Base-by-base conservation (phyloP, 2,797 vertebrate species). In the Rachycentron canadum region DNA sequence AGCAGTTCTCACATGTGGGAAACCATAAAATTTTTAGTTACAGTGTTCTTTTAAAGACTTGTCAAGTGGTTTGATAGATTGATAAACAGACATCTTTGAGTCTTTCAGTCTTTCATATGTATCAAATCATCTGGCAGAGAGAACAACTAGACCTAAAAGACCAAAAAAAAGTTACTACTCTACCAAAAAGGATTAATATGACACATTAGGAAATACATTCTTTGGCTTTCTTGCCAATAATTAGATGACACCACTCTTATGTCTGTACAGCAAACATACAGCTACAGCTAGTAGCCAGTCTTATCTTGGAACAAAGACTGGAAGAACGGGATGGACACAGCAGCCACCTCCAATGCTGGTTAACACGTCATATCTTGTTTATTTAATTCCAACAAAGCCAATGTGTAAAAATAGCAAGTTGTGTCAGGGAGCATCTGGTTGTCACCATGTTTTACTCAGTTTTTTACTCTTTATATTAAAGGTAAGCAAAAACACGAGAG, bases 1-100 rank as follows among this genome's bases (percentile, higher is more conserved):
- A 87, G 77, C 74, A 82, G 83, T 84, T 79, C 57, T 47, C 58
- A 71, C 79, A 77, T 82, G 80, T 86, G 86, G 76, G 76, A 85
- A 79, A 59, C 13, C 41, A 70, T 75, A 69, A 68, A 4, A 49
- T n/a, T 71, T 59, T 53, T 43, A 26, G 78, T 78, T 76, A 83
- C 67, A 85, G 61, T 78, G 75, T 81, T 85, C 82, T 75, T 72
- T 86, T 73, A 1, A 53, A 36, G 28, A 73, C 17, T 25, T 21
- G 16, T 47, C 4, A 13, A 49, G 23, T 25, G 53, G 55, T 49
- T 63, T 68, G 61, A 68, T 50, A 38, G 34, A 83, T 50, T 0
- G 16, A 73, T 32, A 23, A 43, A 25, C n/a, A 43, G 26, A 45
- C 34, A 49, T 56, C 32, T 16, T 26, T 41, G 38, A 57, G 6